phyloP scores from a whole-genome alignment of 2,113 vertebrate genomes.

The Pseudorectes ferrugineus region DNA sequence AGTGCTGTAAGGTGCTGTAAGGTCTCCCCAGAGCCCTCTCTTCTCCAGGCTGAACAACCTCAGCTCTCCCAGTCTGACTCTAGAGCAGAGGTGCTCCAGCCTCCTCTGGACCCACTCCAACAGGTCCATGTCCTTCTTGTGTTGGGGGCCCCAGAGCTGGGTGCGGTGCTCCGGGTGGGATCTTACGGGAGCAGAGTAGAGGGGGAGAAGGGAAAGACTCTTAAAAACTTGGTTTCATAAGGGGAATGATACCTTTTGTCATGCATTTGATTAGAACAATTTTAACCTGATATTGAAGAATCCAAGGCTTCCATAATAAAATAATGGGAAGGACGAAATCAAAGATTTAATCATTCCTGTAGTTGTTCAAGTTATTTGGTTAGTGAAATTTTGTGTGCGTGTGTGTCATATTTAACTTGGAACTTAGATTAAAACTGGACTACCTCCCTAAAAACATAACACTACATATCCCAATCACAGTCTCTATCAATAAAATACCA shows the following conservation, averaged over 20 bases:
- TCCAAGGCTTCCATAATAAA: neutral
- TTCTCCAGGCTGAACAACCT: neutral
- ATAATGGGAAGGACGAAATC: neutral
- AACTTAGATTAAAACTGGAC: neutral
- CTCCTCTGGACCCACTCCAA: neutral
- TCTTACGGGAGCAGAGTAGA: neutral
- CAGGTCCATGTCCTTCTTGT: neutral
- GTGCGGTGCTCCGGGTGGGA: neutral
- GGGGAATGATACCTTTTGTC: neutral
- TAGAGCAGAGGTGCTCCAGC: neutral
- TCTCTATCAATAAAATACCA: slow-evolving; percentile 1
- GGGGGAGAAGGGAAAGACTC: neutral
- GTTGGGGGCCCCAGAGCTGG: neutral
- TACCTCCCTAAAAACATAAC: neutral
- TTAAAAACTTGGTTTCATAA: neutral
- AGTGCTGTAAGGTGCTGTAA: neutral
- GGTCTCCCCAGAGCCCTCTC: neutral
- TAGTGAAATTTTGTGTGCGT: neutral
- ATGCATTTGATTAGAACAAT: neutral
- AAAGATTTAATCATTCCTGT: neutral
- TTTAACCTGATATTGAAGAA: neutral
- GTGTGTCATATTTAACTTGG: neutral
- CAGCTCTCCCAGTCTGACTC: neutral
- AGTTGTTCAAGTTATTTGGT: neutral
- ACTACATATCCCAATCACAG: neutral